Evolutionary conservation across 1,140 invertebrate genomes (phyloP), one percentile per base, ranked within the genome.

Genomic region (Marisa cornuarietis): DNA sequence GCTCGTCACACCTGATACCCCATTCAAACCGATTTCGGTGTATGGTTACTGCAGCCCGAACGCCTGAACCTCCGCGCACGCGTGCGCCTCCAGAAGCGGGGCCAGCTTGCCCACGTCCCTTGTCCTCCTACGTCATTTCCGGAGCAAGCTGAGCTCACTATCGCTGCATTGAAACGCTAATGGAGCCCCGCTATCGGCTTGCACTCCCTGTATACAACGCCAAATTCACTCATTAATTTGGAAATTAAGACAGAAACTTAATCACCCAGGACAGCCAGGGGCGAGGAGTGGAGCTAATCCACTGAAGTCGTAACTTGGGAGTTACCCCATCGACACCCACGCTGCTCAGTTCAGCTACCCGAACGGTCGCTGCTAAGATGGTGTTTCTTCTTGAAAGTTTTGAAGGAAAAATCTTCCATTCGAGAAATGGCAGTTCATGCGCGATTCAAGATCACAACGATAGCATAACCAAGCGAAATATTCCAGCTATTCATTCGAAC

Each of bases 181-280:
- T 62, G 73, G 58, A 54, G 31, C 73, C 54, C 14, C 22, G 73
- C 22, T 62, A 62, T 75, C 54, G 73, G 14, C 26, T n/a, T 13
- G 54, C 58, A 54, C n/a, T 16, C 8, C 14, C 58, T 62, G 58
- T 63, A 26, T 31, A 62, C n/a, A 73, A 63, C 54, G 13, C 73
- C 22, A 75, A 75, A 75, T 75, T 20, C 73, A 61, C 73, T 75
- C 73, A 75, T 75, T 75, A 75, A 75, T 75, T 73, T 63, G 73
- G 73, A 75, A 75, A 75, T 75, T 51, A 75, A 75, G 73, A 75
- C 73, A 26, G 73, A 31, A 75, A 75, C 73, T 75, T 75, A 75
- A 75, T 75, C 73, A 63, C 54, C 49, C 10, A 58, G 51, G 20
- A 26, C 49, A 9, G 58, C 14, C 18, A 18, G 7, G 13, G 58